These are phyloP conservation scores for Drosophila novamexicana DNA, from an alignment of 1,140 invertebrate species.

Conservation along the genomic window DNA sequence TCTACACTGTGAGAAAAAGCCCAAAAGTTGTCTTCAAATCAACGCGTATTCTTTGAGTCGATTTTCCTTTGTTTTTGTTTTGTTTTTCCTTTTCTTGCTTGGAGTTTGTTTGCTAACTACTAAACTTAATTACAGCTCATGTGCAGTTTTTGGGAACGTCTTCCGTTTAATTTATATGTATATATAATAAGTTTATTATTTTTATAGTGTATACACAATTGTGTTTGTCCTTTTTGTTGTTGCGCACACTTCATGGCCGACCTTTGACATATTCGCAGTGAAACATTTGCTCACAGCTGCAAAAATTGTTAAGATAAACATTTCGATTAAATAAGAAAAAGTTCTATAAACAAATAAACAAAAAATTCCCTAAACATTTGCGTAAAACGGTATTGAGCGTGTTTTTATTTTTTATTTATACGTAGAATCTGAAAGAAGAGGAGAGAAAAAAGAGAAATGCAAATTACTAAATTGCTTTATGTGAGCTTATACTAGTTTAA, in stretches of 20 bases:
- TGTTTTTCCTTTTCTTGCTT: slow-evolving; percentile 31
- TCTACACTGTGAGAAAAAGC: slow-evolving; percentile 12
- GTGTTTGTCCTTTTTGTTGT: slow-evolving; percentile 48
- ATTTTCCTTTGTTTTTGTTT: not conserved
- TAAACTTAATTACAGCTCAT: slow-evolving; percentile 79
- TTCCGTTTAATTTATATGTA: slow-evolving; percentile 26
- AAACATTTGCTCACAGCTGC: slow-evolving; percentile 73
- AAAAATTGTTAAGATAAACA: slow-evolving; percentile 10
- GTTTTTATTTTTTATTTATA: slow-evolving; percentile 58
- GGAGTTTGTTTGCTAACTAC: slow-evolving; percentile 65
- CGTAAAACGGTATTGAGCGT: slow-evolving; percentile 52
- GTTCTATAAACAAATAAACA: too few species aligned
- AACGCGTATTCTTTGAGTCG: slow-evolving; percentile 23
- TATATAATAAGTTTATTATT: slow-evolving; percentile 17
- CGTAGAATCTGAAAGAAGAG: slow-evolving; percentile 59
- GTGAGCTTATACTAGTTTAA: not conserved
- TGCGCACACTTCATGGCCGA: slow-evolving; percentile 77
- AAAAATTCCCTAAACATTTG: slow-evolving; percentile 10
- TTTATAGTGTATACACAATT: slow-evolving; percentile 42
- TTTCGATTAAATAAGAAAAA: slow-evolving; percentile 21
- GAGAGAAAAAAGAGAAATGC: slow-evolving; percentile 9
- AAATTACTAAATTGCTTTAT: not conserved
- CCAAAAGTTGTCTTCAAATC: not conserved
- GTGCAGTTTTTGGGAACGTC: slow-evolving; percentile 63
- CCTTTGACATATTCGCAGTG: slow-evolving; percentile 82